phyloP scores from a whole-genome alignment of 2,113 vertebrate genomes.

The Cacatua alba region DNA sequence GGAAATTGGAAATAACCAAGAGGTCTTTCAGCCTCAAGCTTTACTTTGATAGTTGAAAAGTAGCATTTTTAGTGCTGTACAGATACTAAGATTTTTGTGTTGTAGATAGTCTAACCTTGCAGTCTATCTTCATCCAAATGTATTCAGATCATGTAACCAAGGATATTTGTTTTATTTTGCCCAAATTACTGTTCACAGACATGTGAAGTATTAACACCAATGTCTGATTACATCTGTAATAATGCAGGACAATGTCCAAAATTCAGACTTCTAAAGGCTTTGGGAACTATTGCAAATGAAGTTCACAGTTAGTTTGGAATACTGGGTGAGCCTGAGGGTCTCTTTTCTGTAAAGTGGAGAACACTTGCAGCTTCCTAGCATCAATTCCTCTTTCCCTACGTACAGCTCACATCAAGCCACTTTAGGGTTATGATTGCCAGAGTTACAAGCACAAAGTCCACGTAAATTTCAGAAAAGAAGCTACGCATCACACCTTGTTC shows the following conservation, averaged over 20 bases:
- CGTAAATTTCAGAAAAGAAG: neutral
- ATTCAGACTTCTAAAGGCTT: neutral
- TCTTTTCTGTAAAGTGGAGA: neutral
- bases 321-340: neutral
- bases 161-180: neutral
- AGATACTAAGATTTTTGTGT: neutral
- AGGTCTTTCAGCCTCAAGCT: constrained; percentile 19
- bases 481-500: neutral
- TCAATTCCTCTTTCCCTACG: neutral
- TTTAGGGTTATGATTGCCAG: neutral
- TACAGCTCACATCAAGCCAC: neutral
- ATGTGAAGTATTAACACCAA: neutral
- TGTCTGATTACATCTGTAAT: neutral
- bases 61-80: neutral
- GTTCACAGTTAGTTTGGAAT: neutral
- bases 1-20: constrained; percentile 41
- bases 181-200: neutral
- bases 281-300: neutral
- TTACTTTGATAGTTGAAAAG: constrained; percentile 27
- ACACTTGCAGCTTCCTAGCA: neutral
- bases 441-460: accelerated
- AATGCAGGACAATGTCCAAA: neutral
- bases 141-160: neutral
- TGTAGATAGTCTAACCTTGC: neutral
- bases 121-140: neutral